Conservation (phyloP, 2,797 vertebrate genomes). For the Tangara arthus region DNA sequence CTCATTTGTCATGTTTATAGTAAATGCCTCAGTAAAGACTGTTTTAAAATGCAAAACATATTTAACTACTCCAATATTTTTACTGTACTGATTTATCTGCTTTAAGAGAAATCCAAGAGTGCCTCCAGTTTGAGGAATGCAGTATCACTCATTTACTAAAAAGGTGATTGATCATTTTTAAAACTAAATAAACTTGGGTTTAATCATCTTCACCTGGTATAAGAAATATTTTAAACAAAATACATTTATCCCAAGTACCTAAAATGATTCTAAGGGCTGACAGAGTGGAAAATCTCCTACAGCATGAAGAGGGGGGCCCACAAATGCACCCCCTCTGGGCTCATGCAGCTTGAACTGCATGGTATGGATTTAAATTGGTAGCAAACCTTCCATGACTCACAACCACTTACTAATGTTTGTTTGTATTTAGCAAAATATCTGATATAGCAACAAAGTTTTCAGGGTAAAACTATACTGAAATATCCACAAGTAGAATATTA, state of each 20-base stretch:
- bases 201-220: background rate
- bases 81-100: background rate
- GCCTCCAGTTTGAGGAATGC: background rate
- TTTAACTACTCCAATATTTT: conserved; percentile 6
- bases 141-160: background rate
- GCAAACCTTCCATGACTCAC: background rate
- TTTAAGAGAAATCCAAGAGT: background rate
- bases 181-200: background rate
- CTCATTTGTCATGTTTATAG: conserved; percentile 65
- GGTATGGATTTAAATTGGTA: background rate
- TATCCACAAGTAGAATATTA: background rate
- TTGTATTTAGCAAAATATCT: background rate
- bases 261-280: background rate
- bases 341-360: background rate
- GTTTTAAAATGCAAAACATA: conserved; percentile 17
- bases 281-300: background rate
- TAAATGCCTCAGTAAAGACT: conserved; percentile 37
- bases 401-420: background rate
- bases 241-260: background rate
- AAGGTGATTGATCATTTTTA: background rate
- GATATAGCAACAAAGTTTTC: background rate
- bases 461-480: background rate
- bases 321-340: background rate
- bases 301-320: background rate
- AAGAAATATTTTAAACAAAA: background rate